phyloP scores from a whole-genome alignment of 2,888 invertebrate genomes.

The Cyaniris semiargus region DNA sequence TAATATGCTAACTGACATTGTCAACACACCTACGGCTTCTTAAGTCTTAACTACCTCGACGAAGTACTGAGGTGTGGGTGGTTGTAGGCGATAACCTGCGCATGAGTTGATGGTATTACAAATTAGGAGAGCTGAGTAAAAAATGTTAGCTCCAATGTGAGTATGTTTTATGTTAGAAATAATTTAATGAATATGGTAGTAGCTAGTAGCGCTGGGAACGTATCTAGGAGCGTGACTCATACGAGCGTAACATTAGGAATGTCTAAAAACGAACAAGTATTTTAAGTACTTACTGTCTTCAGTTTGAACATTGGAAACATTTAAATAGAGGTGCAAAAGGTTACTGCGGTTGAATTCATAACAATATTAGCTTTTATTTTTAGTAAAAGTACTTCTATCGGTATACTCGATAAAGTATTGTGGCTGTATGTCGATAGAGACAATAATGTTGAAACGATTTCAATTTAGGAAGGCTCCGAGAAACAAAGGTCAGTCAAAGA shows the following conservation, averaged over 20 bases:
- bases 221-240: background rate
- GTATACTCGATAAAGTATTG: constrained; percentile 2
- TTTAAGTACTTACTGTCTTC: constrained; percentile 10
- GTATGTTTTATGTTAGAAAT: constrained; percentile 22
- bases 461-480: constrained; percentile 44
- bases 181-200: constrained; percentile 18
- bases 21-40: constrained; percentile 63
- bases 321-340: constrained; percentile 4
- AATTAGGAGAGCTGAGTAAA: constrained; percentile 18
- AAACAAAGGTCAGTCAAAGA: constrained; percentile 44
- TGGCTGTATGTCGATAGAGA: constrained; percentile 1
- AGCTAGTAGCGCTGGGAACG: background rate
- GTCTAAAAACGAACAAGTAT: constrained; percentile 24
- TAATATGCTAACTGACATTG: constrained; percentile 77
- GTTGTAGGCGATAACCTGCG: constrained; percentile 41
- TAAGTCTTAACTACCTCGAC: constrained; percentile 37
- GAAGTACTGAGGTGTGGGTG: constrained; percentile 41
- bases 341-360: background rate
- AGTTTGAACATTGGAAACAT: background rate
- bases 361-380: background rate
- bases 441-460: constrained; percentile 36
- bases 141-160: constrained; percentile 23
- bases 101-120: constrained; percentile 59
- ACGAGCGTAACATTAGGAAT: constrained; percentile 31
- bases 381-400: background rate